phyloP scores from a whole-genome alignment of 2,797 vertebrate species.

The Pterois miles region DNA sequence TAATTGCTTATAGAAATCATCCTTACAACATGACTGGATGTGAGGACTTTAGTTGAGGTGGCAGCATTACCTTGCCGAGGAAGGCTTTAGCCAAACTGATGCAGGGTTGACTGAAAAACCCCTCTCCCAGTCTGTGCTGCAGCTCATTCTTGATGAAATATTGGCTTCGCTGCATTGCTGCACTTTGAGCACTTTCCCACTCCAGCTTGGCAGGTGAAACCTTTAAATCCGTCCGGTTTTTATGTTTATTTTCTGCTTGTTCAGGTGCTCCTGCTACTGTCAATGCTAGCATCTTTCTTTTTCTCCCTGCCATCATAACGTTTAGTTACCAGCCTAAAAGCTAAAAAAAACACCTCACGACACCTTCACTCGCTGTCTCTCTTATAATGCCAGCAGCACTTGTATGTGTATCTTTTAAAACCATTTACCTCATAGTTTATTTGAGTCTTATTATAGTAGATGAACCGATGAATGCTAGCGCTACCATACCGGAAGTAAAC shows the following conservation, averaged over 20 bases:
- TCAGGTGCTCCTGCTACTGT: background rate
- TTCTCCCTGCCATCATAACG: conserved; percentile 77
- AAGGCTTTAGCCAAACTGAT: conserved; percentile 87
- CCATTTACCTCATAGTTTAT: fast-evolving
- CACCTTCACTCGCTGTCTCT: background rate
- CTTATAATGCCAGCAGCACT: background rate
- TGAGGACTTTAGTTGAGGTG: background rate
- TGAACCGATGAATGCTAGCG: too few species aligned
- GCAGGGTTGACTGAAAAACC: conserved; percentile 90
- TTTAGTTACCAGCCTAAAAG: background rate
- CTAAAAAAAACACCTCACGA: background rate
- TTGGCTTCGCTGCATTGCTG: conserved; percentile 65
- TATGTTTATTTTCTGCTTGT: background rate
- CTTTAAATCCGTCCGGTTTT: fast-evolving
- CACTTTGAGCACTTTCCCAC: background rate
- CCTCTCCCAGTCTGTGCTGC: conserved; percentile 73
- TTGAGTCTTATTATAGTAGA: fast-evolving
- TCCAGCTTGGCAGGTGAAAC: background rate
- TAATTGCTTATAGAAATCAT: background rate
- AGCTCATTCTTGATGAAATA: conserved; percentile 78
- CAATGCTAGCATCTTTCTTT: conserved; percentile 61
- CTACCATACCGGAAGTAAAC: conserved; percentile 51
- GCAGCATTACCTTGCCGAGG: conserved; percentile 88
- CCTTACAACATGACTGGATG: background rate
- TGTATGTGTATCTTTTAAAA: background rate